Percentiles rank a stretch among this genome's conserved stretches.
These are phyloP conservation scores for Anthoptus insignis DNA, from an alignment of 2,888 invertebrate genomes.

Conservation along the genomic window DNA sequence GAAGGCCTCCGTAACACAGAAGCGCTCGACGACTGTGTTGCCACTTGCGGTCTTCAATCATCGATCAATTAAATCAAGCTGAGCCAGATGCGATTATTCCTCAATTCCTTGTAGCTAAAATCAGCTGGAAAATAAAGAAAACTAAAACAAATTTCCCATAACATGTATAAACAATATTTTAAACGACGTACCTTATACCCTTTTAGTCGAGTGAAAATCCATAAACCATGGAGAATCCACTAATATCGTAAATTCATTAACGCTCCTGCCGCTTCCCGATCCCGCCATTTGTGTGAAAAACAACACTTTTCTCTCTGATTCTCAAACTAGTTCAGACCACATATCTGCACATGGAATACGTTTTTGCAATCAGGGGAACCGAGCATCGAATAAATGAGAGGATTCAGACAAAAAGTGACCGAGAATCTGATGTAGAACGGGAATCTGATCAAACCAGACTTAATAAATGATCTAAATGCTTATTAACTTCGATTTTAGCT, in stretches of 20 bases:
- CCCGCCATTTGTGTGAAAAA: background rate
- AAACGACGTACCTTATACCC: background rate
- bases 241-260: background rate
- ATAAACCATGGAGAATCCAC: background rate
- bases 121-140: background rate
- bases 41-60: too few species aligned
- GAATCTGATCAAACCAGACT: background rate
- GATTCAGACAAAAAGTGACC: background rate
- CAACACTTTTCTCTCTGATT: background rate
- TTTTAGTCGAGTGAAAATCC: background rate
- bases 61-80: too few species aligned
- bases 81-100: too few species aligned
- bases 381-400: slow-evolving; percentile 1
- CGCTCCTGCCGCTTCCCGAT: background rate
- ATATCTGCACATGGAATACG: slow-evolving; percentile 10
- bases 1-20: too few species aligned
- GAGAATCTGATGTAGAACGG: background rate
- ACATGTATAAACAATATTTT: background rate
- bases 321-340: slow-evolving; percentile 7
- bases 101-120: too few species aligned
- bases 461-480: background rate
- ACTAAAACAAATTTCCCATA: background rate
- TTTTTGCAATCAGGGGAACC: slow-evolving; percentile 4
- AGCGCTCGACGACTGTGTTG: too few species aligned
- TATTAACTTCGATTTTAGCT: background rate